Evolutionary conservation across 2,797 vertebrate species (phyloP), one percentile per base, ranked within the genome.

Genomic region (Merluccius polli): DNA sequence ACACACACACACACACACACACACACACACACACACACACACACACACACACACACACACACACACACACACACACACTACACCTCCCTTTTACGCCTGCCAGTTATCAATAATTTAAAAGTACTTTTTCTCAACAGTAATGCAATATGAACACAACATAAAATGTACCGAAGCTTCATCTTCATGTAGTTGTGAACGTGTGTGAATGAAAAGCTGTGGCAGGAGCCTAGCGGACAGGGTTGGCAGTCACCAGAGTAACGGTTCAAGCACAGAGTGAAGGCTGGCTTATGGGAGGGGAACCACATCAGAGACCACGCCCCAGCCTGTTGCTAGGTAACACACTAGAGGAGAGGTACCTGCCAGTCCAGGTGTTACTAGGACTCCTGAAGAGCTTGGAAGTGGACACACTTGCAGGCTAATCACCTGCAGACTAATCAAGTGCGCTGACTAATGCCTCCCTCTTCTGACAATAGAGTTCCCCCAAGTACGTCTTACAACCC

Each of bases 21-120:
- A n/a, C n/a, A n/a, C n/a, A n/a, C n/a, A n/a, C n/a, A n/a, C n/a
- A n/a, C n/a, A n/a, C n/a, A n/a, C n/a, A n/a, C n/a, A n/a, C n/a
- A n/a, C 0, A 52, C 73, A 36, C 48, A 70, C 38, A 72, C n/a
- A 27, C 27, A 74, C 70, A 71, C 16, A 73, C 27, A n/a, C 72
- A 21, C 41, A 73, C 36, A 38, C 71, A 38, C 8, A 32, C 9
- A 15, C 32, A 30, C 15, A 48, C 59, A 74, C 36, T 16, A n/a
- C 52, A 59, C 2, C 52, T n/a, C 6, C 52, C 52, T n/a, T 59
- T 9, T 59, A 4, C 44, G 29, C 9, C 32, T 32, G 70, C 12
- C 38, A 69, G 48, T 67, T 73, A 69, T 59, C 27, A 74, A 77
- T 52, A 24, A 81, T 15, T 59, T 21, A 71, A 75, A 33, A 71